Evolutionary conservation across 2,113 vertebrate species (phyloP).

Genomic region (Actinemys pallida): DNA sequence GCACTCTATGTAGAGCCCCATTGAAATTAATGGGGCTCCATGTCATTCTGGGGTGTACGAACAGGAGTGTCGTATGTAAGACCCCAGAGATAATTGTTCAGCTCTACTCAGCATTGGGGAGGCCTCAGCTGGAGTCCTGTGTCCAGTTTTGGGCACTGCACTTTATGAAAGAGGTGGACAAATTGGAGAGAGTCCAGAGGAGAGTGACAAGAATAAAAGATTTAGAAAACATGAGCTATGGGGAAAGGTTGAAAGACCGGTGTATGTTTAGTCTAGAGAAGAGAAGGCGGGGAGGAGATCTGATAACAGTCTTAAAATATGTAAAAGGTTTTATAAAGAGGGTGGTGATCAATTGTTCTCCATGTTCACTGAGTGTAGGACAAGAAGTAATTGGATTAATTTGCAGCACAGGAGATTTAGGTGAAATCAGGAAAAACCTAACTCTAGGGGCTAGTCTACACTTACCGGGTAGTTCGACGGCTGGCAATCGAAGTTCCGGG

Average conservation of each 20-base stretch:
- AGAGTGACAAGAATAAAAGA: not conserved
- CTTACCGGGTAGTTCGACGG: too few species aligned
- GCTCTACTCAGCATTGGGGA: not conserved
- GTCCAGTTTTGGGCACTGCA: not conserved
- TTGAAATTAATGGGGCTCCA: not conserved
- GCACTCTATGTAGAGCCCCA: not conserved
- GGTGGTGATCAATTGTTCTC: too few species aligned
- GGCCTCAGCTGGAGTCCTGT: not conserved
- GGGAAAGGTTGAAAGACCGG: not conserved
- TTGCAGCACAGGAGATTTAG: not conserved
- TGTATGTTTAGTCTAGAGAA: not conserved
- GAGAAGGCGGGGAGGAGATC: not conserved
- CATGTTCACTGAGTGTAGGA: not conserved
- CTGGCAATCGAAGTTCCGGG: too few species aligned
- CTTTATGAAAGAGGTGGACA: not conserved
- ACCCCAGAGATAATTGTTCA: not conserved
- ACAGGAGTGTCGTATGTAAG: not conserved
- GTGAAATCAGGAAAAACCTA: not conserved
- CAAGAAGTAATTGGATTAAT: not conserved
- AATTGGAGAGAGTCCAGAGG: not conserved
- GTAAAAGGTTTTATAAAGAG: not conserved
- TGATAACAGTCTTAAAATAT: not conserved
- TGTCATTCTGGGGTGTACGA: not conserved
- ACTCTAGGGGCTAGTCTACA: not conserved
- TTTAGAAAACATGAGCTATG: not conserved